A percentile compares a stretch with the other conserved stretches of the same genome.
Evolutionary conservation across 37 sponge, comb jelly and placozoan species (phyloP).

Genomic region (Chondrilla cf. caribensis): DNA sequence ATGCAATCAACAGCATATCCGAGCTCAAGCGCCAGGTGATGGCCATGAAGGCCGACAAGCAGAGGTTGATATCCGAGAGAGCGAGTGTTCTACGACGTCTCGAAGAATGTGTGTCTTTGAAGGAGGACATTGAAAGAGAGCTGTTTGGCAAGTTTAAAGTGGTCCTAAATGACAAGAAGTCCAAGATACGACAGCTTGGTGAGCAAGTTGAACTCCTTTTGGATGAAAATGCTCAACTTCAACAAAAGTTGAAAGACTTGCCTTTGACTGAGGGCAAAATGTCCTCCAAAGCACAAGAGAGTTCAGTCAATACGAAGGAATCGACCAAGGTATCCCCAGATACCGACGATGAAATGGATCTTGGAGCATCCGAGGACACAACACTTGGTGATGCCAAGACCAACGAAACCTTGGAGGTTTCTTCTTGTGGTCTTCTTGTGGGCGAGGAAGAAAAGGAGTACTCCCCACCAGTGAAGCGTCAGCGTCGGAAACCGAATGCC

Average conservation of each 20-base stretch:
- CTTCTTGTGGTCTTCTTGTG: constrained; percentile 14
- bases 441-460: neutral
- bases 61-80: constrained; percentile 38
- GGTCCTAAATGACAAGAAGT: constrained; percentile 71
- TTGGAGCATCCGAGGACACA: neutral
- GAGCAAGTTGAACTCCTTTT: constrained; percentile 21
- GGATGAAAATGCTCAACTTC: constrained; percentile 15
- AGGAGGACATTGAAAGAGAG: constrained; percentile 56
- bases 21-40: constrained; percentile 20
- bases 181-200: constrained; percentile 55
- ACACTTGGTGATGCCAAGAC: neutral
- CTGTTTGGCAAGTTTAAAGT: constrained; percentile 70
- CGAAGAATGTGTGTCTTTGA: constrained; percentile 23
- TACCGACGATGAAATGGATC: neutral
- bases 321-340: neutral
- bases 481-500: neutral
- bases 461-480: constrained; percentile 38
- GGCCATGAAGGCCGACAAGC: constrained; percentile 23
- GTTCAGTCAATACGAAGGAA: neutral
- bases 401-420: neutral
- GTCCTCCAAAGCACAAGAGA: neutral
- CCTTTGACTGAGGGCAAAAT: neutral
- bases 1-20: constrained; percentile 28
- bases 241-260: neutral
- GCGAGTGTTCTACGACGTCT: constrained; percentile 24